A percentile compares a stretch with the other conserved stretches of the same genome.
These are phyloP conservation scores for Stenotaenia linearis DNA, from an alignment of 2,888 invertebrate species.

Conservation along the genomic window DNA sequence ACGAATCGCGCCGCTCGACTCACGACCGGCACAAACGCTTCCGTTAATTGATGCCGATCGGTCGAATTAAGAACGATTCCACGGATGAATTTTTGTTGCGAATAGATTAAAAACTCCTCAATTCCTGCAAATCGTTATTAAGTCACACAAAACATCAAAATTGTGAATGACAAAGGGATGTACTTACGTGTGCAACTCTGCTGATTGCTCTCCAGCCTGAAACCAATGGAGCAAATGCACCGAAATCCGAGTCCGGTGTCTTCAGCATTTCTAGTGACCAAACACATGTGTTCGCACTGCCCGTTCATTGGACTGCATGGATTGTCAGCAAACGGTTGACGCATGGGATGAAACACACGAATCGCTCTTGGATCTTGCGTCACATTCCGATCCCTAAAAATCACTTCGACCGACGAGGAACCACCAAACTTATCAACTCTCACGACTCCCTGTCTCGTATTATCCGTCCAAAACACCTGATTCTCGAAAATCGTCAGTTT, in stretches of 20 bases:
- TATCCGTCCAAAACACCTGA: conserved; percentile 84
- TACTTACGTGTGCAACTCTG: conserved; percentile 64
- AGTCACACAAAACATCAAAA: background rate
- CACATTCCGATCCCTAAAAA: conserved; percentile 73
- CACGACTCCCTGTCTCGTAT: conserved; percentile 80
- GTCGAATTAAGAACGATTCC: conserved; percentile 81
- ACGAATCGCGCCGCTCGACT: conserved; percentile 87
- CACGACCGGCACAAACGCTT: conserved; percentile 90
- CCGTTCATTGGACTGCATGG: conserved; percentile 84
- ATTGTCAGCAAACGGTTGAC: conserved; percentile 63
- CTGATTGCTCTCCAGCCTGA: conserved; percentile 64
- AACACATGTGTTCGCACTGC: conserved; percentile 89
- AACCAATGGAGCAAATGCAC: conserved; percentile 88
- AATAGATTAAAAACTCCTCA: conserved; percentile 86
- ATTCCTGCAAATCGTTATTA: conserved; percentile 53
- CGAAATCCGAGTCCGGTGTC: conserved; percentile 70
- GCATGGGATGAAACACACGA: conserved; percentile 70
- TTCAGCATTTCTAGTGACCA: conserved; percentile 63
- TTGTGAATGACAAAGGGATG: background rate
- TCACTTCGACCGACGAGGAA: conserved; percentile 67
- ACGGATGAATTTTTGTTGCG: conserved; percentile 91
- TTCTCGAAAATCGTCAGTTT: conserved; percentile 78
- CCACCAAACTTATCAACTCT: conserved; percentile 80
- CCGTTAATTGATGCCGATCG: conserved; percentile 75
- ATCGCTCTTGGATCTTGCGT: conserved; percentile 72